phyloP scores from a whole-genome alignment of 1,140 invertebrate genomes.

The Eubasilissa regina region DNA sequence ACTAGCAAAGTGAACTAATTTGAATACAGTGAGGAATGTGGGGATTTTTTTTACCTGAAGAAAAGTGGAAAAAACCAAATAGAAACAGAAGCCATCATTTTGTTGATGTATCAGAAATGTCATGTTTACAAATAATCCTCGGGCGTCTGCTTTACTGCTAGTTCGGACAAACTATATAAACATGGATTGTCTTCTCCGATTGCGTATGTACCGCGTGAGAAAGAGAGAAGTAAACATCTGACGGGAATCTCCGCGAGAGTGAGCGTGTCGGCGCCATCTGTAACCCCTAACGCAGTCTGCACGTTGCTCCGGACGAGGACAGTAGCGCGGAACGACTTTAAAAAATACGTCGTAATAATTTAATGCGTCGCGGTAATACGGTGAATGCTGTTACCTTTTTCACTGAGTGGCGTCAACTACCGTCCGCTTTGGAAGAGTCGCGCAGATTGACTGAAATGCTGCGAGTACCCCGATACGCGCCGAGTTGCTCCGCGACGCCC shows the following conservation, averaged over 20 bases:
- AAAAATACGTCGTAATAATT: background rate
- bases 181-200: slow-evolving; percentile 12
- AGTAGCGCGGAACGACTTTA: background rate
- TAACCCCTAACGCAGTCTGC: slow-evolving; percentile 41
- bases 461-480: slow-evolving; percentile 40
- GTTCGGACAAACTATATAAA: slow-evolving; percentile 36
- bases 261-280: slow-evolving; percentile 34
- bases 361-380: background rate
- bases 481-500: slow-evolving; percentile 48
- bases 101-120: slow-evolving; percentile 38
- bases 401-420: background rate
- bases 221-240: slow-evolving; percentile 12
- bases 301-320: background rate
- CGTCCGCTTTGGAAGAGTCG: background rate
- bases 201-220: background rate
- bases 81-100: slow-evolving; percentile 18
- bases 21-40: background rate
- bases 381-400: background rate
- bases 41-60: background rate
- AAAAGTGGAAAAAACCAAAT: background rate
- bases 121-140: slow-evolving; percentile 44
- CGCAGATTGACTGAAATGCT: background rate
- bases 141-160: background rate
- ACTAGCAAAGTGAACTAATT: background rate
- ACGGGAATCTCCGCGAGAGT: slow-evolving; percentile 24